Conservation (phyloP, 2,797 vertebrate species). For the Syndactyla subalaris region DNA sequence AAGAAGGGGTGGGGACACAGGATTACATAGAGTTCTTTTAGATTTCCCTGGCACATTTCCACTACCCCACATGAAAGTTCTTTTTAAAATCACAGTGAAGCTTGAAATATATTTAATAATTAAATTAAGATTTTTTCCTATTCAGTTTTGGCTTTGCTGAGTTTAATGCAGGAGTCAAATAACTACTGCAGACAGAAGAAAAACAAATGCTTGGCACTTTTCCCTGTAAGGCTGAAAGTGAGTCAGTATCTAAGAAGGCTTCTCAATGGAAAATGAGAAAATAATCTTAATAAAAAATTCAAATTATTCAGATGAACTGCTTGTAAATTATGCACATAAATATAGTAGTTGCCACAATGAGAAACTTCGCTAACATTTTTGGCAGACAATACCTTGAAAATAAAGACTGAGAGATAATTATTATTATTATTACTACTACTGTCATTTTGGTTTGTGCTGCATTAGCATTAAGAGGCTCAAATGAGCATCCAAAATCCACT, state of each 20-base stretch:
- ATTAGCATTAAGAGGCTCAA: constrained; percentile 27
- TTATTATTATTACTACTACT: constrained; percentile 27
- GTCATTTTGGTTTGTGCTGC: constrained; percentile 23
- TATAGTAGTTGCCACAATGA: constrained; percentile 49
- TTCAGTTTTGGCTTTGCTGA: constrained; percentile 48
- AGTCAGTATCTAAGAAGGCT: constrained; percentile 54
- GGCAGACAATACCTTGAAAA: constrained; percentile 60
- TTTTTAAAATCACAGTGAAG: constrained; percentile 17
- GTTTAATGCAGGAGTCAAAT: constrained; percentile 49
- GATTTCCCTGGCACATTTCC: constrained; percentile 2
- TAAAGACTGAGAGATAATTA: constrained; percentile 45
- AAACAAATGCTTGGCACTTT: constrained; percentile 53
- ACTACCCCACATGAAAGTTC: constrained; percentile 34
- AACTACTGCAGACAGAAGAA: constrained; percentile 58
- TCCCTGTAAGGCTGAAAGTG: constrained; percentile 37
- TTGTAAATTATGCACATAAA: constrained; percentile 51
- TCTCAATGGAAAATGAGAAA: constrained; percentile 63
- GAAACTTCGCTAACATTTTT: constrained; percentile 61
- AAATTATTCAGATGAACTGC: constrained; percentile 59
- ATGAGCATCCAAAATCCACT: neutral
- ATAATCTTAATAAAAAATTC: constrained; percentile 65
- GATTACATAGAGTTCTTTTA: neutral
- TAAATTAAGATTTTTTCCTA: constrained; percentile 45
- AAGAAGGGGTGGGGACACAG: neutral
- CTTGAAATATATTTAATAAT: constrained; percentile 51